Percentiles rank a stretch among this genome's conserved stretches.
Conservation (phyloP, 92 coral and sea anemone species). For the Scolanthus callimorphus region DNA sequence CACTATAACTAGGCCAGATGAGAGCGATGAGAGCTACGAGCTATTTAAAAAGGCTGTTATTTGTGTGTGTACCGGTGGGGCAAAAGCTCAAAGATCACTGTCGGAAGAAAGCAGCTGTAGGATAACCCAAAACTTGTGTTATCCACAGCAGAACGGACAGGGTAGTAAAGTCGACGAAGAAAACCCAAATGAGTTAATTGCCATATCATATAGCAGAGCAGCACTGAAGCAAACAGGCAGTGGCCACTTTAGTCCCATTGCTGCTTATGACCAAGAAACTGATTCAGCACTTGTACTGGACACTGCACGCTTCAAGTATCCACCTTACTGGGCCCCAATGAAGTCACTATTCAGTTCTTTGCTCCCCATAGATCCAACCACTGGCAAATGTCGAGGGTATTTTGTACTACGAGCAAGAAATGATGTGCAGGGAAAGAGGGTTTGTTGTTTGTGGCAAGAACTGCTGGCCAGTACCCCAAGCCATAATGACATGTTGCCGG, state of each 20-base stretch:
- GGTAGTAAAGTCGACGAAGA: conserved; percentile 27
- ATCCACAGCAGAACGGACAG: neutral
- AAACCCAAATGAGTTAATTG: conserved; percentile 49
- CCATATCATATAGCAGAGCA: conserved; percentile 59
- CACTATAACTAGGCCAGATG: conserved; percentile 53
- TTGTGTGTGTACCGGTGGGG: conserved; percentile 53
- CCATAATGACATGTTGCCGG: conserved; percentile 15
- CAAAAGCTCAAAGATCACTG: neutral
- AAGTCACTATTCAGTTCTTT: conserved; percentile 66
- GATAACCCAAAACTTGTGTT: no score
- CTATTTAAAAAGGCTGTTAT: conserved; percentile 39
- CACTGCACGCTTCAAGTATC: conserved; percentile 91
- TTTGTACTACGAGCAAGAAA: conserved; percentile 43
- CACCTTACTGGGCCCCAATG: conserved; percentile 89
- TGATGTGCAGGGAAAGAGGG: conserved; percentile 43
- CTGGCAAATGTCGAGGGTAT: conserved; percentile 79
- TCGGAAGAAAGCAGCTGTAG: neutral
- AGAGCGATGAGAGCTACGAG: conserved; percentile 17
- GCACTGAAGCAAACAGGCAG: conserved; percentile 73
- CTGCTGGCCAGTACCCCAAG: neutral
- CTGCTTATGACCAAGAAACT: conserved; percentile 73
- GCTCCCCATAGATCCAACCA: conserved; percentile 61
- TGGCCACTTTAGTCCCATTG: conserved; percentile 94
- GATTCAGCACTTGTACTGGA: conserved; percentile 77
- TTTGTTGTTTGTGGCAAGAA: conserved; percentile 50